Evolutionary conservation across 1,140 invertebrate species (phyloP), one percentile per base, ranked within the genome.

Genomic region (Diachasma alloeum): DNA sequence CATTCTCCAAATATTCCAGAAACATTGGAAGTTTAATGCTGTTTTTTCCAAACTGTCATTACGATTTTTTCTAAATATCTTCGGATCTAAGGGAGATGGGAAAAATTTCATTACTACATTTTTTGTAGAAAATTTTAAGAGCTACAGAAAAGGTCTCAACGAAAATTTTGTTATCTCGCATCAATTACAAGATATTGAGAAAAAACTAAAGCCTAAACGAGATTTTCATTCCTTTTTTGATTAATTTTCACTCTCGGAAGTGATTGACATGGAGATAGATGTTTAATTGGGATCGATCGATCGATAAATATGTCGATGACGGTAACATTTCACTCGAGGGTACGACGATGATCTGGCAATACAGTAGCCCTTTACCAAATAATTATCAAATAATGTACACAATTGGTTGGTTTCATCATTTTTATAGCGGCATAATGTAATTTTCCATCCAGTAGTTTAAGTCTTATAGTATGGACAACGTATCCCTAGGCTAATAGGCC

Each of bases 391-490:
- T 89, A 89, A 88, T 87, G 83, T 87, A 88, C 83, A 88, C 80
- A 48, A 77, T 81, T 81, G 76, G 15, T 53, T 42, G 39, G 48
- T 78, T 79, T 77, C 73, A 66, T 77, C 72, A 75, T 81, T 80
- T 83, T 86, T 82, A 86, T 85, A 87, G 79, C 59, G 37, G 19
- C 39, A 74, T 74, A 71, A 71, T 59, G 48, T 69, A 26, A 39
- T 31, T 68, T 46, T 68, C 46, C 82, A 86, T 87, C 88, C 83
- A 81, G 83, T 87, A 86, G 83, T 36, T 89, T 88, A 89, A 90
- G 88, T 90, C 87, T 90, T 90, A 88, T 89, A 88, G 75, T 86
- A 89, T 88, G 88, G 88, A 90, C 88, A 89, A 87, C 39, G 81
- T 86, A 88, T 85, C 68, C 86, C 84, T 86, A 85, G 86, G 85